A percentile compares a stretch with the other conserved stretches of the same genome.
Evolutionary conservation across 2,797 vertebrate genomes (phyloP).

Genomic region (Hylomyscus alleni): DNA sequence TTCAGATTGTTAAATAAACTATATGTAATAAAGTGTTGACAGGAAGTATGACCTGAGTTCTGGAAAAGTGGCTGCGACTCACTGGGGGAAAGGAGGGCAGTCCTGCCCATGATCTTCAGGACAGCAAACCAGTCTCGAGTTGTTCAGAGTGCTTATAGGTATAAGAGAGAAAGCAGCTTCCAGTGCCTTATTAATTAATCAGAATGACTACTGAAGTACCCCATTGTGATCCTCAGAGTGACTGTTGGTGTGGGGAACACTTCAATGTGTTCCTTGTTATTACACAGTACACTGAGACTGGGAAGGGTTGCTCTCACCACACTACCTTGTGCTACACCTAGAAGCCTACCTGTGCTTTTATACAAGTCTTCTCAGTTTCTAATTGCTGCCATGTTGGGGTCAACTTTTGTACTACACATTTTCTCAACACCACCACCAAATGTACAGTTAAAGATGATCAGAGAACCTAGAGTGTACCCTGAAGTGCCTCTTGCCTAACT

Average conservation of each 20-base stretch:
- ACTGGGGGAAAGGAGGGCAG: conserved; percentile 65
- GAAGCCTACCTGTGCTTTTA: conserved; percentile 92
- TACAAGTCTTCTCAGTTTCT: neutral
- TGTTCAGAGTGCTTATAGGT: conserved; percentile 79
- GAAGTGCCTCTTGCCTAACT: neutral
- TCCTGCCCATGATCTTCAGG: conserved; percentile 75
- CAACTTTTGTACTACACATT: neutral
- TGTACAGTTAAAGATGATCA: neutral
- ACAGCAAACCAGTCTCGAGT: conserved; percentile 70
- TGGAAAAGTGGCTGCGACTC: conserved; percentile 64
- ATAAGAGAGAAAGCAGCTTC: conserved; percentile 79
- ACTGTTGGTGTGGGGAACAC: conserved; percentile 90
- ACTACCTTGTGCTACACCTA: conserved; percentile 93
- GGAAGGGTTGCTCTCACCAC: conserved; percentile 90
- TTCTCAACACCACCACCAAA: neutral
- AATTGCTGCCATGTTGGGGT: neutral
- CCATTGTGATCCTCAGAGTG: conserved; percentile 89
- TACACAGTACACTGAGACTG: conserved; percentile 95
- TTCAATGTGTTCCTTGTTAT: conserved; percentile 97
- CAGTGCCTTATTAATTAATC: conserved; percentile 72
- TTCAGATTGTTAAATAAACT: conserved; percentile 54
- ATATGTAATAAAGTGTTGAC: conserved; percentile 8
- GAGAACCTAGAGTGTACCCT: neutral
- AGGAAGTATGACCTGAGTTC: conserved; percentile 21
- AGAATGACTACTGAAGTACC: conserved; percentile 74